Conservation (phyloP, 2,888 invertebrate species). For the Drosophila aldrichi region DNA sequence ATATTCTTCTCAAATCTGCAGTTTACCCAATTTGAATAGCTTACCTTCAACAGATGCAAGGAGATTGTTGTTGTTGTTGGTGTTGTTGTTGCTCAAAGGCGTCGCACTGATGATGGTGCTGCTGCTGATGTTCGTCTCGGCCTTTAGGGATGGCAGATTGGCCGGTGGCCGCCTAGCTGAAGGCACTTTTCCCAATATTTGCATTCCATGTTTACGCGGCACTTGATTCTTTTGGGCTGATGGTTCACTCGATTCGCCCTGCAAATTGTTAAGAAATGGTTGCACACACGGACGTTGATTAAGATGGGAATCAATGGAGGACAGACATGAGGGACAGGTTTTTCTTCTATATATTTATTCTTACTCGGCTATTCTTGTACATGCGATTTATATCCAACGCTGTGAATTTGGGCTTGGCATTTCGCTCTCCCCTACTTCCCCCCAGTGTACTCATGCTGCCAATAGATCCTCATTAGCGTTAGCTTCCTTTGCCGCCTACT, state of each 20-base stretch:
- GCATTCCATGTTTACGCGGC: slow-evolving; percentile 99
- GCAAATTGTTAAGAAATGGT: slow-evolving; percentile 55
- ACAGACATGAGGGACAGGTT: not conserved
- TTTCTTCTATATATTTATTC: slow-evolving; percentile 78
- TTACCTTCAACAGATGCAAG: slow-evolving; percentile 68
- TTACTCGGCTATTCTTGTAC: slow-evolving; percentile 94
- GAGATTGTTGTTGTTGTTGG: slow-evolving; percentile 49
- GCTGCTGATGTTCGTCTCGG: slow-evolving; percentile 89
- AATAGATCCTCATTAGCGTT: slow-evolving; percentile 86
- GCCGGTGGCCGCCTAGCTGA: slow-evolving; percentile 99
- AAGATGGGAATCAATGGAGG: not conserved
- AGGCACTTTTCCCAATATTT: slow-evolving; percentile 99
- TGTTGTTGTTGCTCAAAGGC: slow-evolving; percentile 63
- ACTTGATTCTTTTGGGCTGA: slow-evolving; percentile 95
- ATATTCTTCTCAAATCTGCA: too few relatives aligned
- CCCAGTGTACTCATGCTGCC: slow-evolving; percentile 86
- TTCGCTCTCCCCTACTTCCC: slow-evolving; percentile 86
- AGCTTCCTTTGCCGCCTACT: slow-evolving; percentile 78
- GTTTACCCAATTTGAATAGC: not conserved
- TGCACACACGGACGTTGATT: not conserved
- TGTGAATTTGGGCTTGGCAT: slow-evolving; percentile 95
- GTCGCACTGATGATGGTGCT: slow-evolving; percentile 83
- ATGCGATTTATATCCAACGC: slow-evolving; percentile 99
- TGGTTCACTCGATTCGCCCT: slow-evolving; percentile 95
- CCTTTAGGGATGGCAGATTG: slow-evolving; percentile 99